Conservation (phyloP, 2,113 vertebrate species). For the Atrichornis clamosus region DNA sequence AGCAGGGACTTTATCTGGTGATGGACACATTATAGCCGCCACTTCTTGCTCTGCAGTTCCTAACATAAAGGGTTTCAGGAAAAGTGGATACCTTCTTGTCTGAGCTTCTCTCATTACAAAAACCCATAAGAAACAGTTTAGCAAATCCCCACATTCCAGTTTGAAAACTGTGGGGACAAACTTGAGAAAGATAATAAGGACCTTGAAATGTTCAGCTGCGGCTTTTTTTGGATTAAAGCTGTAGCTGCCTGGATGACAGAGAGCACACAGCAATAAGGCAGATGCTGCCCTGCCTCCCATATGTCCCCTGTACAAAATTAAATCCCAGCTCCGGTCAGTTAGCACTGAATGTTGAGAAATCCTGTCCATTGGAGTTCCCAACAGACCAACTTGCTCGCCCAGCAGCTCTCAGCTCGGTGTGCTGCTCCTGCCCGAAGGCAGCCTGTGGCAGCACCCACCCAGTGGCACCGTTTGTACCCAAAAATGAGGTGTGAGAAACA, state of each 20-base stretch:
- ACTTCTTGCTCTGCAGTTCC: neutral
- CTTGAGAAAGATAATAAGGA: neutral
- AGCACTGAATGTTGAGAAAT: neutral
- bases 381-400: neutral
- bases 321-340: neutral
- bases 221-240: neutral
- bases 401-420: neutral
- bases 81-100: neutral
- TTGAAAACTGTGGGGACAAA: neutral
- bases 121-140: neutral
- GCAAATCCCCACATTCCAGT: neutral
- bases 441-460: neutral
- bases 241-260: neutral
- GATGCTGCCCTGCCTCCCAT: neutral
- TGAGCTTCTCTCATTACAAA: neutral
- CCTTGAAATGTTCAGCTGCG: neutral
- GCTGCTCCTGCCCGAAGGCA: neutral
- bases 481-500: neutral
- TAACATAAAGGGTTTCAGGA: neutral
- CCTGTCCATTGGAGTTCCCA: neutral
- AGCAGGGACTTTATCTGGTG: accelerated
- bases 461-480: accelerated
- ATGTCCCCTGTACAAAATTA: neutral
- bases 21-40: neutral
- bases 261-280: neutral